These are phyloP conservation scores for Sitta europaea DNA, from an alignment of 2,113 vertebrate genomes.

Conservation along the genomic window DNA sequence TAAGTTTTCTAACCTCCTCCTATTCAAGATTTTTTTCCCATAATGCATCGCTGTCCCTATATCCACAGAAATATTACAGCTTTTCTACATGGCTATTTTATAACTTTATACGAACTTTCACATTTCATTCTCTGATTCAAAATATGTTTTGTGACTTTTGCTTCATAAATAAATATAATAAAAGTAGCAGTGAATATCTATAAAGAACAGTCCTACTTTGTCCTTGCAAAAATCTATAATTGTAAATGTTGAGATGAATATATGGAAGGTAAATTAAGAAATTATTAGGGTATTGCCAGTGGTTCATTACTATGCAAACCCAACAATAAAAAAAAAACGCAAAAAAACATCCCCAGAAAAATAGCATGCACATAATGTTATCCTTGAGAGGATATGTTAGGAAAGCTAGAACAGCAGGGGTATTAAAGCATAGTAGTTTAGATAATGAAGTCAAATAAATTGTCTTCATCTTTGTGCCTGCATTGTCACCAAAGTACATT, in stretches of 20 bases:
- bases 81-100: not conserved
- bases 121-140: not conserved
- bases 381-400: not conserved
- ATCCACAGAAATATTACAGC: not conserved
- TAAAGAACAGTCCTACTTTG: not conserved
- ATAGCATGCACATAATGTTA: not conserved
- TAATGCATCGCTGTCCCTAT: not conserved
- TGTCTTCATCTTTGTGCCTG: not conserved
- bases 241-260: not conserved
- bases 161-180: not conserved
- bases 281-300: not conserved
- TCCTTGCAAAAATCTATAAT: not conserved
- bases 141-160: not conserved
- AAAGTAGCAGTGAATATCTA: not conserved
- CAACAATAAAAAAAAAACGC: not conserved
- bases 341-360: not conserved
- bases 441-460: constrained; percentile 46
- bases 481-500: not conserved
- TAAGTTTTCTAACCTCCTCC: not conserved
- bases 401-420: not conserved
- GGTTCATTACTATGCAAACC: not conserved
- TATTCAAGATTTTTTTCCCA: not conserved
- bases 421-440: constrained; percentile 29
- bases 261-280: not conserved
- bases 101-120: not conserved